Evolutionary conservation across 1,140 invertebrate genomes (phyloP), one percentile per base, ranked within the genome.

Genomic region (Eciton burchellii): DNA sequence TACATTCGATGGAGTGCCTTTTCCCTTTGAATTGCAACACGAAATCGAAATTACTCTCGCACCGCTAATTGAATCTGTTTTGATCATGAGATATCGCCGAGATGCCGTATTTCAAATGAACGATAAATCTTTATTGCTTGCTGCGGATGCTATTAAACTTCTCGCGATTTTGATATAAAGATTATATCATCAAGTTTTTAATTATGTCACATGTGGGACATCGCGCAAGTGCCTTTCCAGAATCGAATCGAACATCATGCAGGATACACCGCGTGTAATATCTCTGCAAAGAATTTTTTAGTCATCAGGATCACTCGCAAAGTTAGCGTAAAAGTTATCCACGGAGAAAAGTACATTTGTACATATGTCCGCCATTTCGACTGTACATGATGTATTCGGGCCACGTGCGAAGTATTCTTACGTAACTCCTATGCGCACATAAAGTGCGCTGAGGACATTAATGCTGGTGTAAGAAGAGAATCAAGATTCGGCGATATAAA

Each of bases 381-480:
- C 14, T 57, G 24, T 19, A 29, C 11, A 43, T 65, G 63, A 41
- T 65, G 43, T 45, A 76, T 65, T 76, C 72, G 29, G 43, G 14
- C 72, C 72, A 76, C 59, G 72, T 76, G 72, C 26, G 26, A 74
- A 12, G n/a, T 6, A 49, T 65, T 52, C 59, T 76, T 76, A 76
- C 59, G 72, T 76, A 76, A 76, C 59, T 41, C 14, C 8, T 0
- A 26, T 35, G 59, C 35, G 52, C 70, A n/a, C 70, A 57, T 57
- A 24, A 71, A 43, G 26, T 76, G 49, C 4, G 14, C 9, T n/a
- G 19, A 49, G 2, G 6, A 74, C 47, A 57, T 63, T 74, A 74
- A 74, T 35, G 47, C 21, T 49, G 43, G 57, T 24, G 26, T 49
- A 62, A 8, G 4, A 63, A 12, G 43, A 24, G 1, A 0, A 12